Evolutionary conservation across 2,797 vertebrate species (phyloP).

Genomic region (Onychomys arenicola): DNA sequence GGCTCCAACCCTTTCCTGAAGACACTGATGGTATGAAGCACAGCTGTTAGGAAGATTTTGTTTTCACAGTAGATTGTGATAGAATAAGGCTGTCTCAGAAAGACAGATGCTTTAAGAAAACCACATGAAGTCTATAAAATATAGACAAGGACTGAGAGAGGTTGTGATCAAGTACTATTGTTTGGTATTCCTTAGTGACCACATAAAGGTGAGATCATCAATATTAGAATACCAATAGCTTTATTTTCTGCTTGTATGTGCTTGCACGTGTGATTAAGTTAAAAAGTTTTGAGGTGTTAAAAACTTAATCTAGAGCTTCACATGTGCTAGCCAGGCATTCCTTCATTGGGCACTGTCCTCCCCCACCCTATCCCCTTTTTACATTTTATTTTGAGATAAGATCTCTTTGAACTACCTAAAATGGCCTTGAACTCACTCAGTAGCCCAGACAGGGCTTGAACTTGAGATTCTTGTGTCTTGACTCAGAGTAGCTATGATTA

Average conservation of each 20-base stretch:
- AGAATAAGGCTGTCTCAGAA: conserved; percentile 38
- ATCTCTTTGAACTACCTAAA: neutral
- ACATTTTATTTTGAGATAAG: neutral
- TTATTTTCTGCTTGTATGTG: neutral
- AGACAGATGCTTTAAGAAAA: conserved; percentile 4
- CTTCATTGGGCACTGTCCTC: neutral
- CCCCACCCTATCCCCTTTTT: neutral
- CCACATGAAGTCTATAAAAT: conserved; percentile 26
- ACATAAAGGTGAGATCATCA: conserved; percentile 2
- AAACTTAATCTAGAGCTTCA: neutral
- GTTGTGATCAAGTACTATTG: neutral
- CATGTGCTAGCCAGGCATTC: neutral
- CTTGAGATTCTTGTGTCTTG: neutral
- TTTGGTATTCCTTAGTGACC: neutral
- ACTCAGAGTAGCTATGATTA: neutral
- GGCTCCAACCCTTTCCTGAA: conserved; percentile 38
- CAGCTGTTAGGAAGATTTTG: neutral
- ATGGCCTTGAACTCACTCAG: neutral
- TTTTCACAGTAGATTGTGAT: conserved; percentile 29
- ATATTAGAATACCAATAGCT: neutral
- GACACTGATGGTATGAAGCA: neutral
- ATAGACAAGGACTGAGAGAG: neutral
- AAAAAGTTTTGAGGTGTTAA: neutral
- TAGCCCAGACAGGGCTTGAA: neutral
- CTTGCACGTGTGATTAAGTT: neutral